Base-by-base conservation (phyloP, 1,140 invertebrate species). In the Alviniconcha marisindica region DNA sequence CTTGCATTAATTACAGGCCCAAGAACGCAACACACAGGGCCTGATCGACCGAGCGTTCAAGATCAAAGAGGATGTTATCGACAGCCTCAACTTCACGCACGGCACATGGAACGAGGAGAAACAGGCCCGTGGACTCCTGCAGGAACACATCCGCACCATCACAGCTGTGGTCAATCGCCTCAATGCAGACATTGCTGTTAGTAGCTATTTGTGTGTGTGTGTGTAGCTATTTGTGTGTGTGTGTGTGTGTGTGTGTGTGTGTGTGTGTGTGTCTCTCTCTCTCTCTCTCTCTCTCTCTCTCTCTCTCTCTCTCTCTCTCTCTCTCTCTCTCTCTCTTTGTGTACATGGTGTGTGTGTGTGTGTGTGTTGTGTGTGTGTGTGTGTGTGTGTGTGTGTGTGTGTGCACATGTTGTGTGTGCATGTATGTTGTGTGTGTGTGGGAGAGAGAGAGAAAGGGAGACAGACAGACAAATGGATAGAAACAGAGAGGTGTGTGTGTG, bases 41-140 rank as follows among this genome's bases (percentile, higher is more conserved):
- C 74, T 93, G 36, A 87, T 92, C 28, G 91, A 92, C 63, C 84
- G 88, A 80, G 91, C 92, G 1, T 89, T 91, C 54, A 91, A 92
- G 84, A 92, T 92, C 28, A 93, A 93, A 80, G 91, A 93, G 60
- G 92, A 93, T 87, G 89, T 93, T 15, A 90, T 92, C 56, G 90
- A 92, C 33, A 92, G 89, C 87, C 87, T 92, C 54, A 91, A 91
- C 86, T 89, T 90, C 60, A 92, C 90, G 14, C 91, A 92, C 77
- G 91, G 92, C 21, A 91, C 92, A 18, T 92, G 92, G 91, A 89
- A 92, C 69, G 91, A 92, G 77, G 92, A 92, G 80, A 91, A 90
- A 74, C 88, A 89, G 80, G 86, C 91, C 21, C 78, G 92, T 24
- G 81, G 77, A 54, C 87, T 92, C 85, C 86, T 93, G 14, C 90